These are phyloP conservation scores for Formicarius rufipectus DNA, from an alignment of 2,113 vertebrate genomes.

Conservation along the genomic window DNA sequence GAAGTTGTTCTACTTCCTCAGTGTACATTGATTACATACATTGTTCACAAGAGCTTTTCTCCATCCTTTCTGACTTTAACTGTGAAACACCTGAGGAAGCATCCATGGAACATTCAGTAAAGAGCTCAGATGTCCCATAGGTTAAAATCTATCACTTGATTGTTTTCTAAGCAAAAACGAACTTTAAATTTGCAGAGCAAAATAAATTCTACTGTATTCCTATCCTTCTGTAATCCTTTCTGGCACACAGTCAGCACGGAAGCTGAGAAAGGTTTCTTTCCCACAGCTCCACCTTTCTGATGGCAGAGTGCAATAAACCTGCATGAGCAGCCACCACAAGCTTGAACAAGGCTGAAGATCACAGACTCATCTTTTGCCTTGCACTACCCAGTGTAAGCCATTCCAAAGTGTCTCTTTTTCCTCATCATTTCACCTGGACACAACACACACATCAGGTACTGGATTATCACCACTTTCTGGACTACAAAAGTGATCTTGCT, in stretches of 20 bases:
- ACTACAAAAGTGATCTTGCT: neutral
- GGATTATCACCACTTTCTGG: neutral
- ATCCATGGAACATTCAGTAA: neutral
- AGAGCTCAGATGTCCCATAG: neutral
- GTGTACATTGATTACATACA: neutral
- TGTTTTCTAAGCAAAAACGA: neutral
- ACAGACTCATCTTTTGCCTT: neutral
- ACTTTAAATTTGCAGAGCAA: neutral
- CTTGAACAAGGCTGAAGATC: neutral
- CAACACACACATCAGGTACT: neutral
- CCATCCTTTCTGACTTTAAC: neutral
- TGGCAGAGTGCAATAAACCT: neutral
- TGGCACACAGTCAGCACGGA: neutral
- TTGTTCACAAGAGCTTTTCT: neutral
- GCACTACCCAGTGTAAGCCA: fast-evolving
- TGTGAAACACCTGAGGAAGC: neutral
- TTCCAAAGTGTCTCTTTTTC: neutral
- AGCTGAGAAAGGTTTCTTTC: neutral
- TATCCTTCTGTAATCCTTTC: neutral
- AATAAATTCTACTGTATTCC: neutral
- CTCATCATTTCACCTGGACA: neutral
- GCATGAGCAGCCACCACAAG: neutral
- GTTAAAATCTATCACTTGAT: neutral
- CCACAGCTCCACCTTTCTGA: neutral
- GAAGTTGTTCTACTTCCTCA: neutral